Conservation (phyloP, 2,888 invertebrate species). For the Mesorhabditis spiculigera region DNA sequence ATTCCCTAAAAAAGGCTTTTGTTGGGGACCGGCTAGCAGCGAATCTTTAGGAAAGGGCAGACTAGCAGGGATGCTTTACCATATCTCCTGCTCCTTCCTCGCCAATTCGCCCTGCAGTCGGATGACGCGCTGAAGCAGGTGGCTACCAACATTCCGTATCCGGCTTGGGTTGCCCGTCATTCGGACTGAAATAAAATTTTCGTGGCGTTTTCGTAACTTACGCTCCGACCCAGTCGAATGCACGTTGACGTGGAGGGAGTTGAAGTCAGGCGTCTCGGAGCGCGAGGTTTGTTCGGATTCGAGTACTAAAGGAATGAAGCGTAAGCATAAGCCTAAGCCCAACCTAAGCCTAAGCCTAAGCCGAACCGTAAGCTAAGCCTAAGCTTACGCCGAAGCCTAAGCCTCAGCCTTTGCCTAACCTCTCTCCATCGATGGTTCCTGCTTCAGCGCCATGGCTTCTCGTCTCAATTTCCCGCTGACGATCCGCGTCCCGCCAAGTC, state of each 20-base stretch:
- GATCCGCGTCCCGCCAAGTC: not conserved
- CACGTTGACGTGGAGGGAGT: not conserved
- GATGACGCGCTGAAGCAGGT: not conserved
- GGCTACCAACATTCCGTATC: constrained; percentile 4
- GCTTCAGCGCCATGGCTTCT: too few species aligned
- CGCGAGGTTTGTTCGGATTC: not conserved
- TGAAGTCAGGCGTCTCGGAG: not conserved
- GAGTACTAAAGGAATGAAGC: not conserved
- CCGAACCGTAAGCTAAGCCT: too few species aligned
- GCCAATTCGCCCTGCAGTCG: constrained; percentile 5
- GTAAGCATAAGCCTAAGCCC: too few species aligned
- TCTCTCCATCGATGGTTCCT: too few species aligned
- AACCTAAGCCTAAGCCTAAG: too few species aligned
- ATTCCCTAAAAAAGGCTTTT: not conserved
- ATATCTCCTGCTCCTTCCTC: not conserved
- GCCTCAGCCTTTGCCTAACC: too few species aligned
- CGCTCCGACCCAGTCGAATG: constrained; percentile 4
- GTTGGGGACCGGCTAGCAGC: not conserved
- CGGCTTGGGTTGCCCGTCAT: not conserved
- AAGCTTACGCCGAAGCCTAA: too few species aligned
- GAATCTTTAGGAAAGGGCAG: too few species aligned
- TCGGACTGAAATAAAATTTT: not conserved
- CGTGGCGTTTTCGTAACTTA: not conserved
- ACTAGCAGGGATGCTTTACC: not conserved
- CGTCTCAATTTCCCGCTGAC: too few species aligned